A percentile compares a stretch with the other conserved stretches of the same genome.
Conservation (phyloP, 92 coral and sea anemone genomes). For the Porites cylindrica region DNA sequence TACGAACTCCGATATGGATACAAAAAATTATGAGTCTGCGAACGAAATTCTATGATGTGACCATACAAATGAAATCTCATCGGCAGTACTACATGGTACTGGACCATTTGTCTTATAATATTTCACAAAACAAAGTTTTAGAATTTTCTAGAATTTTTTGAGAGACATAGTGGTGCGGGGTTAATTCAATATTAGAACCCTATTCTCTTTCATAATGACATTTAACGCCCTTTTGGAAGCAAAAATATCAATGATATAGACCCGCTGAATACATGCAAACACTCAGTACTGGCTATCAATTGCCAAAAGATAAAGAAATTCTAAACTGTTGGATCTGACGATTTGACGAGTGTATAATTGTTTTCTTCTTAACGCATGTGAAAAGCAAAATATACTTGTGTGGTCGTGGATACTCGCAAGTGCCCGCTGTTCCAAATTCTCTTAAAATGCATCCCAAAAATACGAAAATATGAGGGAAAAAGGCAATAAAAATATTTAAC, state of each 20-base stretch:
- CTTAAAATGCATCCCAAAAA: neutral
- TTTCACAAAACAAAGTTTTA: no score
- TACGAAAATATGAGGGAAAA: neutral
- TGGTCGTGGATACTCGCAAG: neutral
- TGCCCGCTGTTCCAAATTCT: neutral
- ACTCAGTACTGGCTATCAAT: neutral
- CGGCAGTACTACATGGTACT: no score
- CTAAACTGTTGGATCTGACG: neutral
- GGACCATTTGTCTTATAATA: no score
- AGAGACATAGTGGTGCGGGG: no score
- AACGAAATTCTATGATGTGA: no score
- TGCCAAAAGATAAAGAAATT: neutral
- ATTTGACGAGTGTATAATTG: neutral
- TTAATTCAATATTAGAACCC: neutral
- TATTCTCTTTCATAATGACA: neutral
- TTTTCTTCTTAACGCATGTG: neutral
- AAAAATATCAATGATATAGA: neutral
- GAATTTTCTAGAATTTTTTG: no score
- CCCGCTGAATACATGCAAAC: neutral
- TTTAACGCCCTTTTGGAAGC: neutral
- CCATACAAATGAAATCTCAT: no score
- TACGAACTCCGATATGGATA: no score
- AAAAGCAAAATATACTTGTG: neutral
- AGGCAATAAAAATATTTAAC: neutral
- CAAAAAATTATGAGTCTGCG: no score